Evolutionary conservation across 2,888 invertebrate genomes (phyloP).

Genomic region (Pharmacophagus antenor): DNA sequence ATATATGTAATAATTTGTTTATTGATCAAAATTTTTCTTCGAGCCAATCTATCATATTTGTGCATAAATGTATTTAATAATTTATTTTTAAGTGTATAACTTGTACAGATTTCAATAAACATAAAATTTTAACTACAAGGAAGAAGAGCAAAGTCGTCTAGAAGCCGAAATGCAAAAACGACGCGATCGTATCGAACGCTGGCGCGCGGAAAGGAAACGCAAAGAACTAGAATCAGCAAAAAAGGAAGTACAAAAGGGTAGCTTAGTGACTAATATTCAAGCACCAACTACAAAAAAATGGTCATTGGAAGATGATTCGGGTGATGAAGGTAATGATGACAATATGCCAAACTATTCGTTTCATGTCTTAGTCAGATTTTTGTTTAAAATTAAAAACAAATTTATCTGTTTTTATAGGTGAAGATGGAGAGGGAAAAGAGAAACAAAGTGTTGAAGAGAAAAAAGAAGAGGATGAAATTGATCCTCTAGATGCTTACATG

Average conservation of each 20-base stretch:
- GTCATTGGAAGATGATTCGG: slow-evolving; percentile 97
- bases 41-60: too few species aligned
- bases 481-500: slow-evolving; percentile 99
- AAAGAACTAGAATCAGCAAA: slow-evolving; percentile 90
- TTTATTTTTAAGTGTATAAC: too few species aligned
- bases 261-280: slow-evolving; percentile 82
- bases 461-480: slow-evolving; percentile 89
- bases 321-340: slow-evolving; percentile 86
- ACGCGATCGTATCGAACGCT: slow-evolving; percentile 96
- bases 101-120: background rate
- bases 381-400: too few species aligned
- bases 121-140: slow-evolving; percentile 65
- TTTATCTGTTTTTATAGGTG: slow-evolving; percentile 73
- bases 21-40: too few species aligned
- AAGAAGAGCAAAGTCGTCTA: slow-evolving; percentile 93
- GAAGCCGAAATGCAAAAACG: slow-evolving; percentile 98
- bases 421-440: slow-evolving; percentile 73
- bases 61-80: too few species aligned
- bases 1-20: too few species aligned
- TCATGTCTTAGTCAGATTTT: too few species aligned
- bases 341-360: too few species aligned
- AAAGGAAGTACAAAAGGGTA: slow-evolving; percentile 86
- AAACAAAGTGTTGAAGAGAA: slow-evolving; percentile 70
- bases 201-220: slow-evolving; percentile 96
- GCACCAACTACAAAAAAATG: slow-evolving; percentile 88